Base-by-base conservation (phyloP, 2,888 invertebrate genomes). In the Epinotia nisella region DNA sequence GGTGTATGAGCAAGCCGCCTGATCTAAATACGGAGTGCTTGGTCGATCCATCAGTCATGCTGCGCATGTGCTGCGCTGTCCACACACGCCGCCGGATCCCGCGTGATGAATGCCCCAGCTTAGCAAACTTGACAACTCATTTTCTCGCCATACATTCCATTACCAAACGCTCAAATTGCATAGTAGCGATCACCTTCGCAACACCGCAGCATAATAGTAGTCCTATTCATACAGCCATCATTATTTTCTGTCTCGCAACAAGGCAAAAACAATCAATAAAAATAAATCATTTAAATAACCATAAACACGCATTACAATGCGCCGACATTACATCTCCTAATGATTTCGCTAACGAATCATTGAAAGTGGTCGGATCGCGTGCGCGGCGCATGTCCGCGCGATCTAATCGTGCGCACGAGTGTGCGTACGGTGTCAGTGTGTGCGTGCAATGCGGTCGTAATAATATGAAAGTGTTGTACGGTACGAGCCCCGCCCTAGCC, bases 201-300 rank as follows among this genome's bases (percentile, higher is more conserved):
- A 91, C 87, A 87, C 78, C 83, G 80, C 79, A 81, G 81, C 80
- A 85, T 91, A 91, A 91, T 93, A 86, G 89, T 89, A 92, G 92
- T 89, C 87, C 91, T 90, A 90, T 89, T 89, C 89, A 87, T 88
- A 86, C 89, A 83, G 80, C 88, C 87, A 90, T 91, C 92, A 93
- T 93, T 93, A 93, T 91, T 93, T 92, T 92, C 91, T 91, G 93
- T 93, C 93, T 91, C 80, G 89, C 90, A 92, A 89, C 93, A 92
- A 93, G 92, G 92, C 93, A 87, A 93, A 92, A 92, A 93, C 93
- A 91, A 93, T 93, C 92, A 93, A 93, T 93, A 93, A 93, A 93
- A 93, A 93, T 93, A 93, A 92, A 93, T 93, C 93, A 93, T 93
- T 93, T 93, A 92, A 93, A 93, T 93, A 92, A 92, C 91, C 90